A percentile compares a stretch with the other conserved stretches of the same genome.
Evolutionary conservation across 2,113 vertebrate genomes (phyloP).

Genomic region (Vulpes ferrilata): DNA sequence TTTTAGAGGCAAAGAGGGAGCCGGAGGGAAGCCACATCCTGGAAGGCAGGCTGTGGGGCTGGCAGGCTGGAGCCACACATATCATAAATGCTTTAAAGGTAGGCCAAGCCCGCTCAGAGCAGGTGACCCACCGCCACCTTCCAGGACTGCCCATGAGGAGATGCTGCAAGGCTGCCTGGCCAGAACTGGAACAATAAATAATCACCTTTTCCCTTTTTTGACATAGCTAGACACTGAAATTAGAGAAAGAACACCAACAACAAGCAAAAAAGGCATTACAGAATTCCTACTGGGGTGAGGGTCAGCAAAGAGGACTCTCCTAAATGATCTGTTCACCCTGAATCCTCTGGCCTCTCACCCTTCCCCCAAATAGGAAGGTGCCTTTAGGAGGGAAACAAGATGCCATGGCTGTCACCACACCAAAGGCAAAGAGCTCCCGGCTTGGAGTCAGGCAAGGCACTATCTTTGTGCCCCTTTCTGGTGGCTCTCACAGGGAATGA

Average conservation of each 20-base stretch:
- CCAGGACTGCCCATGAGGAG: neutral
- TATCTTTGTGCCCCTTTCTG: neutral
- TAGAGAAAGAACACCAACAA: neutral
- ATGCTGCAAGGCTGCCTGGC: neutral
- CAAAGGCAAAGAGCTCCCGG: neutral
- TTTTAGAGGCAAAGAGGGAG: constrained; percentile 32
- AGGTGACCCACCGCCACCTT: fast-evolving
- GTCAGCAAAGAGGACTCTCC: neutral
- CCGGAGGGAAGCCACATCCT: neutral
- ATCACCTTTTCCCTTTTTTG: no score
- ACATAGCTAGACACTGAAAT: neutral
- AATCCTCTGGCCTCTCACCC: neutral
- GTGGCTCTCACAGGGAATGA: neutral
- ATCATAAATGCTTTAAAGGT: neutral
- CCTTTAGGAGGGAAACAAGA: neutral
- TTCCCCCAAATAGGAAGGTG: neutral
- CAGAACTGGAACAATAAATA: neutral
- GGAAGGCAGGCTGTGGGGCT: neutral
- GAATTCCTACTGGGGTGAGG: neutral
- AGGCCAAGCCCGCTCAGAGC: neutral
- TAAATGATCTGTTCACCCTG: neutral
- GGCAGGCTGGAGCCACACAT: neutral
- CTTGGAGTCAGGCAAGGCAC: neutral
- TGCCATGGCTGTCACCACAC: neutral
- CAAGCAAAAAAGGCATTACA: neutral